Evolutionary conservation across 2,113 vertebrate species (phyloP).

Genomic region (Xenotilapia caudafasciata): DNA sequence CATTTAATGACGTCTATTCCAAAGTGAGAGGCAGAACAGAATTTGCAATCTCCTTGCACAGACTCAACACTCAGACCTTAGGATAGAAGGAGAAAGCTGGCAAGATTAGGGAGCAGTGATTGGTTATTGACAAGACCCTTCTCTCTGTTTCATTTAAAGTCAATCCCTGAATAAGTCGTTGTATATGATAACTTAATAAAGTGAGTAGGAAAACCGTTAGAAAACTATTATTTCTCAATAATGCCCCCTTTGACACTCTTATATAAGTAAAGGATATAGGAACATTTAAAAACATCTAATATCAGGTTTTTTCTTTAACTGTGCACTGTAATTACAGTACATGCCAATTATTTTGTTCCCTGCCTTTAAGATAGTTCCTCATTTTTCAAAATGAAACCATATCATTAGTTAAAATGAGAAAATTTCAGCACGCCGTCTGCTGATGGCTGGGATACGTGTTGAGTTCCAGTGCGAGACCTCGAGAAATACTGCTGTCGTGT

Average conservation of each 20-base stretch:
- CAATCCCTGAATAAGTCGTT: background rate
- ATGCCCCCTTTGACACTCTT: background rate
- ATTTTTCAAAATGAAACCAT: background rate
- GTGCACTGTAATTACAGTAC: background rate
- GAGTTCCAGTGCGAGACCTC: background rate
- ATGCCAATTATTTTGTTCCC: background rate
- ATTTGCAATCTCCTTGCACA: background rate
- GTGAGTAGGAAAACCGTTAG: background rate
- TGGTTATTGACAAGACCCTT: conserved; percentile 47
- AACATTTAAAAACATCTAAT: background rate
- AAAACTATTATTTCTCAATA: background rate
- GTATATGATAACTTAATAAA: background rate
- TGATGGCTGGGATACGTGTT: background rate
- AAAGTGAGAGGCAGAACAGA: background rate
- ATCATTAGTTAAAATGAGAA: background rate
- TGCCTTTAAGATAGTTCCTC: background rate
- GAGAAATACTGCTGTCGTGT: background rate
- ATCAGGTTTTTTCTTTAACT: background rate
- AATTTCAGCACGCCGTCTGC: background rate
- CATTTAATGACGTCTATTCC: background rate
- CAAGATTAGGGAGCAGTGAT: conserved; percentile 22
- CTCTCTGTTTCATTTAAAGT: background rate
- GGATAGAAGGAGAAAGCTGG: background rate
- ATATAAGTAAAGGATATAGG: background rate
- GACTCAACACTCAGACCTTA: background rate